phyloP scores from a whole-genome alignment of 1,140 invertebrate genomes.

The Sycophila sp. region DNA sequence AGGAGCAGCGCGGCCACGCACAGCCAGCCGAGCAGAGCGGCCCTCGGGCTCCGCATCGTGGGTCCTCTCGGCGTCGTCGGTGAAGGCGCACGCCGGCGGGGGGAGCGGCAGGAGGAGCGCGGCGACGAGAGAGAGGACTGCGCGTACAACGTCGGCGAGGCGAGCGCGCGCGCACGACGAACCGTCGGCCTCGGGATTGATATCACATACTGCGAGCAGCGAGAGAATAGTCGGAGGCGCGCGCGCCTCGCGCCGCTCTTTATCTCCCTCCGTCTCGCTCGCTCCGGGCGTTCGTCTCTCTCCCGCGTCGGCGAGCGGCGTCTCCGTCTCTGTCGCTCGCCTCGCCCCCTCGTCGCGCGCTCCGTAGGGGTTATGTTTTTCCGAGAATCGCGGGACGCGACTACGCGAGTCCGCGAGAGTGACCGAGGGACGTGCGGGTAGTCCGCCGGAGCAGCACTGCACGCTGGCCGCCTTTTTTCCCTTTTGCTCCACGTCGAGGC shows the following conservation, averaged over 20 bases:
- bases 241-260: constrained; percentile 12
- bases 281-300: background rate
- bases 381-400: background rate
- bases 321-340: background rate
- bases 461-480: no score
- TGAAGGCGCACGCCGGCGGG: no score
- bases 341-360: background rate
- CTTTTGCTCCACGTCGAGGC: no score
- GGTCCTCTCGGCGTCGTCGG: constrained; percentile 15
- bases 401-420: no score
- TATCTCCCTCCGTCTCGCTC: background rate
- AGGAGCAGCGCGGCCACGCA: background rate
- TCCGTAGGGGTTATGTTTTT: constrained; percentile 17
- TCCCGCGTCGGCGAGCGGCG: background rate
- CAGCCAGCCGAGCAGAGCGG: constrained; percentile 6
- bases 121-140: background rate
- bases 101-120: no score
- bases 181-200: background rate
- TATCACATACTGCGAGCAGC: constrained; percentile 26
- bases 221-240: constrained; percentile 10
- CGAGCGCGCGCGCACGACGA: background rate
- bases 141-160: background rate
- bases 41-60: constrained; percentile 43
- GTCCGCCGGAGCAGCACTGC: no score
- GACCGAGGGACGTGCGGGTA: no score